A percentile compares a stretch with the other conserved stretches of the same genome.
Conservation (phyloP, 2,113 vertebrate genomes). For the Narcine bancroftii region DNA sequence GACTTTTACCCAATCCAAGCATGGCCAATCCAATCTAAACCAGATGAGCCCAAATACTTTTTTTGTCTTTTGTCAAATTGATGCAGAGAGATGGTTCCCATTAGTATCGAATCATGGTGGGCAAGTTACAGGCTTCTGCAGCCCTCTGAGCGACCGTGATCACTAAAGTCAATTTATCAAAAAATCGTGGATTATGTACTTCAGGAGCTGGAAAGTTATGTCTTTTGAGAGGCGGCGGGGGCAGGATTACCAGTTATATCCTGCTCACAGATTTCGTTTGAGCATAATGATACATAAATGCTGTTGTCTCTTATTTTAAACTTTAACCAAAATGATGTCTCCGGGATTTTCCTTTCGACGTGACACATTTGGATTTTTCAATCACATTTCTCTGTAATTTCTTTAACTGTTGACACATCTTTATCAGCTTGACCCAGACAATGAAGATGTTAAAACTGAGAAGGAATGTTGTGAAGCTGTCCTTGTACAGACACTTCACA, state of each 20-base stretch:
- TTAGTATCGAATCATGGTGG: neutral
- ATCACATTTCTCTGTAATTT: conserved; percentile 48
- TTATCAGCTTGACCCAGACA: conserved; percentile 92
- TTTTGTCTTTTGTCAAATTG: too few species aligned
- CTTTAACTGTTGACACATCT: conserved; percentile 71
- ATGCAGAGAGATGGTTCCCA: too few species aligned
- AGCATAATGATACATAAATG: neutral
- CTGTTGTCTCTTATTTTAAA: neutral
- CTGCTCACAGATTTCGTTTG: neutral
- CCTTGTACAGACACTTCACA: conserved; percentile 90
- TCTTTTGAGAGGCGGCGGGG: neutral
- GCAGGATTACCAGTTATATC: neutral
- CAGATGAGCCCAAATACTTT: too few species aligned
- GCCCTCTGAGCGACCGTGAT: neutral
- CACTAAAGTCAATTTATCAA: neutral
- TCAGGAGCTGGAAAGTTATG: too few species aligned
- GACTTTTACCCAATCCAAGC: too few species aligned
- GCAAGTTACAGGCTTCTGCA: neutral
- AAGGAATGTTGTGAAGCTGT: conserved; percentile 86
- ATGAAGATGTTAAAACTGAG: conserved; percentile 85
- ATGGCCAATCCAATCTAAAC: too few species aligned
- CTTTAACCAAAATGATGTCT: neutral
- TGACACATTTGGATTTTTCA: conserved; percentile 43
- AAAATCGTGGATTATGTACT: neutral
- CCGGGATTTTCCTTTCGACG: neutral